These are phyloP conservation scores for Probaryconus sp. DNA, from an alignment of 1,140 invertebrate species.

Conservation along the genomic window DNA sequence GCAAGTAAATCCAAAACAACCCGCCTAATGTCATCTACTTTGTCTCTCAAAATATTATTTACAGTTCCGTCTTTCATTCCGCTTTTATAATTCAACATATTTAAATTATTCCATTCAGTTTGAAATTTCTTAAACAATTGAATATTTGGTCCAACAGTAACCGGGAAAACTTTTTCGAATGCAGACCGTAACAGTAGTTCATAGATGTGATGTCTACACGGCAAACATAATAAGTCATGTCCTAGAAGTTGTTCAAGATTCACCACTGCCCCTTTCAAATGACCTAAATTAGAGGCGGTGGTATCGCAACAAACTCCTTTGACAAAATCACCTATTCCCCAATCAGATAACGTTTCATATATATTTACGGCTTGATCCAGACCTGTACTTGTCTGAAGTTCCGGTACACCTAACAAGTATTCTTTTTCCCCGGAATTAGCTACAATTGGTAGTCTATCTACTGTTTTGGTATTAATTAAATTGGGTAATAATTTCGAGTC, in stretches of 20 bases:
- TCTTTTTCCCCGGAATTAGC: background rate
- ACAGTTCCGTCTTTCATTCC: too few species aligned
- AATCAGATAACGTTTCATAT: too few species aligned
- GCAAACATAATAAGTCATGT: conserved; percentile 10
- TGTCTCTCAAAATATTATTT: too few species aligned
- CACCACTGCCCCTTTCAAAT: conserved; percentile 16
- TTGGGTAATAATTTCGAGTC: conserved; percentile 2
- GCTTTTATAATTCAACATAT: too few species aligned
- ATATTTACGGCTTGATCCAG: too few species aligned
- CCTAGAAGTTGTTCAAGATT: conserved; percentile 15
- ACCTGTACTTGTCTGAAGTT: too few species aligned
- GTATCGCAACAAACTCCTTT: conserved; percentile 28
- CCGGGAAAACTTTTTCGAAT: conserved; percentile 4
- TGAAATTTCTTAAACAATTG: too few species aligned
- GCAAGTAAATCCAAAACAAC: too few species aligned
- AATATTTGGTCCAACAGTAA: background rate
- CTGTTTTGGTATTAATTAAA: background rate
- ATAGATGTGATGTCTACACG: conserved; percentile 34
- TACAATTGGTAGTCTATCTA: conserved; percentile 11
- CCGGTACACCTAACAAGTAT: conserved; percentile 15
- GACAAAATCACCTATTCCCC: conserved; percentile 11
- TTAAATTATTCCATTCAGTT: too few species aligned
- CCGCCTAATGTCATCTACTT: too few species aligned
- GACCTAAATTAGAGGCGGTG: conserved; percentile 13
- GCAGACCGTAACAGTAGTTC: conserved; percentile 4